A percentile compares a stretch with the other conserved stretches of the same genome.
phyloP scores from a whole-genome alignment of 2,888 invertebrate genomes.

The Idaea straminata region DNA sequence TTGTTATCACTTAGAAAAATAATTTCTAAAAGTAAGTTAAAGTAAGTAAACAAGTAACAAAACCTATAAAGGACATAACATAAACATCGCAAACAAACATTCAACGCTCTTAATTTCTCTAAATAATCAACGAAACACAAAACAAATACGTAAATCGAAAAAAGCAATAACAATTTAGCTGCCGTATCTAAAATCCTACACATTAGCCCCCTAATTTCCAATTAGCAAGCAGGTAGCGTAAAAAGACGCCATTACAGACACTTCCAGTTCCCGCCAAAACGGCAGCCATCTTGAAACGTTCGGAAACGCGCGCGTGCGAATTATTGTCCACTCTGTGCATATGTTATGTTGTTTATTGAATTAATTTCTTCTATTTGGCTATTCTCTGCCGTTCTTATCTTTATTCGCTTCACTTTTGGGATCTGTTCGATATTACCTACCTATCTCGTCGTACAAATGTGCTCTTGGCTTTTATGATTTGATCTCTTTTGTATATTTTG shows the following conservation, averaged over 20 bases:
- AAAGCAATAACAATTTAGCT: constrained; percentile 64
- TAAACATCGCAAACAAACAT: constrained; percentile 24
- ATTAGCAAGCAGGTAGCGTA: constrained; percentile 79
- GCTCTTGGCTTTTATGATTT: constrained; percentile 1
- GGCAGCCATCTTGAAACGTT: constrained; percentile 52
- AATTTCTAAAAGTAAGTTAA: not conserved
- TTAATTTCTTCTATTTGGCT: constrained; percentile 72
- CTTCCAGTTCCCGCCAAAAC: constrained; percentile 70
- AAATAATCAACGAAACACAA: constrained; percentile 56
- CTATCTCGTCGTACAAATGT: not conserved
- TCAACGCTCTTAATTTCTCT: constrained; percentile 11
- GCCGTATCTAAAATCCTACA: constrained; percentile 69
- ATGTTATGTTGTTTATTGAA: constrained; percentile 78
- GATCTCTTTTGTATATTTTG: not conserved
- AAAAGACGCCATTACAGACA: constrained; percentile 74
- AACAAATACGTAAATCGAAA: constrained; percentile 66
- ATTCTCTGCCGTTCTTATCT: constrained; percentile 44
- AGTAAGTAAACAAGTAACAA: constrained; percentile 12
- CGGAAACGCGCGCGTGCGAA: constrained; percentile 73
- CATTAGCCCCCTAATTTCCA: constrained; percentile 76
- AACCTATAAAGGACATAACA: constrained; percentile 19
- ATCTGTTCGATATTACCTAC: constrained; percentile 29
- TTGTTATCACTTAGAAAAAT: not conserved
- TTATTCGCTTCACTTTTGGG: constrained; percentile 31
- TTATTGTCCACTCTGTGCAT: constrained; percentile 72